These are phyloP conservation scores for Phymorhynchus buccinoides DNA, from an alignment of 1,140 invertebrate species.

Conservation along the genomic window DNA sequence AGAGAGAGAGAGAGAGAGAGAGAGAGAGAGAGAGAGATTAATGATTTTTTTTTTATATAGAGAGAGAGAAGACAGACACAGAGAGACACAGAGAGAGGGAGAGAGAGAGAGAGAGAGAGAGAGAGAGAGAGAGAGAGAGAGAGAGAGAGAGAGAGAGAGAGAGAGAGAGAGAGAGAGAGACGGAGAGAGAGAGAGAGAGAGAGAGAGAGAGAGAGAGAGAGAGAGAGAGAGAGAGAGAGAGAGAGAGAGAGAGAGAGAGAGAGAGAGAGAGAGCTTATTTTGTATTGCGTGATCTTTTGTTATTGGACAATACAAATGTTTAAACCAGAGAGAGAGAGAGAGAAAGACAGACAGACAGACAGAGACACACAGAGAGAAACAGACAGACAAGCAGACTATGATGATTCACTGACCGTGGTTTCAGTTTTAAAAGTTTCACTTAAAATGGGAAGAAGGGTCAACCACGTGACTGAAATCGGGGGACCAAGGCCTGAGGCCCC, in stretches of 20 bases:
- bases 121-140: neutral
- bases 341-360: neutral
- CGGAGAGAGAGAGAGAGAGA: neutral
- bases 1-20: conserved; percentile 3
- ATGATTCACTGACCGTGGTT: too few species aligned
- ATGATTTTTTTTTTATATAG: too few species aligned
- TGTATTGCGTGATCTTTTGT: too few species aligned
- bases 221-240: neutral
- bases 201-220: neutral
- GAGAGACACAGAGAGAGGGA: neutral
- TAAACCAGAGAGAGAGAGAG: neutral
- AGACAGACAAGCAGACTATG: neutral
- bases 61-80: neutral
- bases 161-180: neutral
- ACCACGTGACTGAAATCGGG: neutral
- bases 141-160: neutral
- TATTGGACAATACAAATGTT: too few species aligned
- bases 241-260: too few species aligned
- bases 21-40: neutral
- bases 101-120: conserved; percentile 9
- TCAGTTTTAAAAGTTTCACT: too few species aligned
- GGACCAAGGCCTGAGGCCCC: neutral
- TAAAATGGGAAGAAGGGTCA: neutral
- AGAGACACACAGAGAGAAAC: neutral
- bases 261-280: too few species aligned